Base-by-base conservation (phyloP, 2,113 vertebrate genomes). In the Sylvia atricapilla region DNA sequence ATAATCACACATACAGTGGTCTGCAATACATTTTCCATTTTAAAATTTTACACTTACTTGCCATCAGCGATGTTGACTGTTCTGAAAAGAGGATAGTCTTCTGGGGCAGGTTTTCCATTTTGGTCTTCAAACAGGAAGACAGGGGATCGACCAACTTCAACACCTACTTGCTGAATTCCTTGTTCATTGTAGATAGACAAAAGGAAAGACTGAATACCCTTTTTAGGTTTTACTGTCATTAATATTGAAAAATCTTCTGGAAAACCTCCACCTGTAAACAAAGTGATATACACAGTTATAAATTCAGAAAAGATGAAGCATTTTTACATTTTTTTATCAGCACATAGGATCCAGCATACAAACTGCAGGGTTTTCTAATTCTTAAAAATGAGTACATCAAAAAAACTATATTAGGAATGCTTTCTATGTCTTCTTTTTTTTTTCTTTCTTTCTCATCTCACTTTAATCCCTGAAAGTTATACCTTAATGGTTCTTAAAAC, bases 211-310 rank as follows among this genome's bases (percentile, higher is more conserved):
- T 99, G 99, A 79, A 98, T 98, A 89, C 99, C 99, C 58, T 99
- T 98, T 95, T 99, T 99, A 89, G 99, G 98, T 93, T 99, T 99
- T 87, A 99, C 94, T 87, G 99, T 99, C 96, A 98, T 98, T 97
- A 99, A 96, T 98, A 99, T 98, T 96, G 99, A 99, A 98, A 99
- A 99, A 96, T 99, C 99, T 98, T 99, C 98, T 49, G 99, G 99
- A 94, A 99, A 99, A 95, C 94, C 96, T 95, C 98, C 98, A 97
- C 96, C 99, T 99, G 95, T 74, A 76, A 96, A 88, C 30, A 90
- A 56, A 91, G 46, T 28, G 8, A 84, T 31, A 93, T 4, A 58
- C 16, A 68, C 6, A 81, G 50, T 53, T 55, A 93, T 37, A 70
- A 94, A 94, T 39, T 39, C 70, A 60, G 55, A 37, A 83, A 78